Evolutionary conservation across 2,113 vertebrate species (phyloP).

Genomic region (Hippopotamus amphibius): DNA sequence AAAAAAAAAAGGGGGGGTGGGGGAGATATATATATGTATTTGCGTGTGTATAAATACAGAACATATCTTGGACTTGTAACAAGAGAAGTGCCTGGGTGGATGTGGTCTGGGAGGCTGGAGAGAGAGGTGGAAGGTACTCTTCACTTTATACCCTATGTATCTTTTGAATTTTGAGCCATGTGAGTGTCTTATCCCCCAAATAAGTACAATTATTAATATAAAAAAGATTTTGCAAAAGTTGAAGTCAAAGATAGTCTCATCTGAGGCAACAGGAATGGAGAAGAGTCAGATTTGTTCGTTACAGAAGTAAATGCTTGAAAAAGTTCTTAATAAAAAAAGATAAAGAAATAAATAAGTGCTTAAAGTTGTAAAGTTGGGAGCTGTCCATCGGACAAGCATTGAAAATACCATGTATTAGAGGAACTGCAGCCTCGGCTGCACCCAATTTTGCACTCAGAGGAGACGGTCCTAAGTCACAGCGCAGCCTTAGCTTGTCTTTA

Average conservation of each 20-base stretch:
- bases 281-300: background rate
- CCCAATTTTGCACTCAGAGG: background rate
- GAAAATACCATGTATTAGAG: background rate
- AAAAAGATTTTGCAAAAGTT: background rate
- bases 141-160: background rate
- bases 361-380: background rate
- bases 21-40: background rate
- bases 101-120: background rate
- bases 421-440: background rate
- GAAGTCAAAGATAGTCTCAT: conserved; percentile 44
- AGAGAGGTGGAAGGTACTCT: background rate
- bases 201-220: background rate
- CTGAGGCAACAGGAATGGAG: background rate
- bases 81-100: background rate
- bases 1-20: no score
- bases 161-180: background rate
- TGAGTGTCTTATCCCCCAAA: conserved; percentile 3
- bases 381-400: background rate
- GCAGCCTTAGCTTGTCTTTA: background rate
- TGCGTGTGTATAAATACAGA: background rate
- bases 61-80: background rate
- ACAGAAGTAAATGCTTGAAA: conserved; percentile 12
- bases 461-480: background rate
- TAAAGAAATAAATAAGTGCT: background rate
- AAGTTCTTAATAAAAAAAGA: background rate